Evolutionary conservation across 2,797 vertebrate genomes (phyloP), one percentile per base, ranked within the genome.

Genomic region (Rhabdomys pumilio): DNA sequence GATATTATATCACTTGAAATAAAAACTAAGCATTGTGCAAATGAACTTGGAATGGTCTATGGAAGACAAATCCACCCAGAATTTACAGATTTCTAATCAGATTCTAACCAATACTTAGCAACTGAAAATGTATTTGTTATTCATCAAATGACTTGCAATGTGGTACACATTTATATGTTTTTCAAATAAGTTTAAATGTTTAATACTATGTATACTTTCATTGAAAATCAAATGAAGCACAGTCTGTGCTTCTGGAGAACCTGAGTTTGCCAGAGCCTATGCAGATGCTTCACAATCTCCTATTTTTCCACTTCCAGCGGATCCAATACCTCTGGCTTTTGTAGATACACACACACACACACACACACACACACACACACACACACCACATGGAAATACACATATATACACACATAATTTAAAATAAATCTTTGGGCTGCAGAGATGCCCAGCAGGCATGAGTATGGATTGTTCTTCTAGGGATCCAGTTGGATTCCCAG

Each of bases 1-100:
- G 12, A 88, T 72, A 11, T 72, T 69, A 88, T 20, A 77, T 69
- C 63, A 89, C 24, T 73, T 90, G 89, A 96, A 89, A 92, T 41
- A 41, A 92, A 95, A 95, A 79, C 31, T 89, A 3, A 89, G 91
- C 76, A 69, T 50, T 92, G 24, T 38, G 34, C 10, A 47, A n/a
- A 89, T 81, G 31, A 85, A 82, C 89, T 86, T 96, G n/a, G 3
- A 63, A 72, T 86, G 12, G 22, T 20, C 80, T 93, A 65, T 80
- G 38, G 17, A 83, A 83, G 47, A 89, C 24, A 77, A 82, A 67
- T 75, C 17, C 24, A 95, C 29, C 77, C 12, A 91, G 31, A 94
- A 80, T 31, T 95, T 81, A 83, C 6, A 82, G 6, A 94, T 88
- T 55, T 95, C 67, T 11, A 75, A 75, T 50, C 75, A 93, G 6